A percentile compares a stretch with the other conserved stretches of the same genome.
Evolutionary conservation across 2,888 invertebrate species (phyloP).

Genomic region (Stenodera caucasica): DNA sequence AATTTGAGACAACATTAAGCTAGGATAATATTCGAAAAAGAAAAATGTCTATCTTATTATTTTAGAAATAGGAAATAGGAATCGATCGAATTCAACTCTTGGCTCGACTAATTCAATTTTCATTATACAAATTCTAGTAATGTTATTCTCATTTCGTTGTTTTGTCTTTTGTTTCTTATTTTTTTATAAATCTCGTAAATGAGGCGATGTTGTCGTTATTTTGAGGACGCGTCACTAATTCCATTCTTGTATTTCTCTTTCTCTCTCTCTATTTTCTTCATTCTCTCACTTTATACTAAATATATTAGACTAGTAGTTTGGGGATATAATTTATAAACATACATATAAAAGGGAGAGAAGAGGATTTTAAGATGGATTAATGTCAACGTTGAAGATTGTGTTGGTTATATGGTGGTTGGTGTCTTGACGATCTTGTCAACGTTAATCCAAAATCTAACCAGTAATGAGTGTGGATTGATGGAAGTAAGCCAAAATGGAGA

Average conservation of each 20-base stretch:
- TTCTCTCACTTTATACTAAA: neutral
- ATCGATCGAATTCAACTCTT: neutral
- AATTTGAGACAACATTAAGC: neutral
- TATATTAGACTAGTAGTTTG: neutral
- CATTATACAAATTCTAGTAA: constrained; percentile 27
- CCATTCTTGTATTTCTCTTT: neutral
- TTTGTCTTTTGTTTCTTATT: constrained; percentile 22
- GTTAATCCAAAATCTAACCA: constrained; percentile 7
- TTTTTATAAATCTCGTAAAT: constrained; percentile 27
- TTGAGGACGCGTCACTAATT: constrained; percentile 16
- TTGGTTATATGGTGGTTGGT: neutral
- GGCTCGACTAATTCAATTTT: constrained; percentile 22
- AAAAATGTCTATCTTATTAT: no score
- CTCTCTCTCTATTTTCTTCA: no score
- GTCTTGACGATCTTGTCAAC: constrained; percentile 1
- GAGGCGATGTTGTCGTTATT: constrained; percentile 3
- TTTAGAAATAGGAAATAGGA: neutral
- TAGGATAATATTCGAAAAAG: neutral
- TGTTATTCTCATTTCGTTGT: constrained; percentile 25
- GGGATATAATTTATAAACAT: no score
- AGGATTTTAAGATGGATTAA: neutral
- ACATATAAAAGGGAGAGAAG: neutral
- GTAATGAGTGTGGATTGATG: constrained; percentile 28
- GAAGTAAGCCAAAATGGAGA: constrained; percentile 17
- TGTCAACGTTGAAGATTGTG: neutral